Evolutionary conservation across 2,113 vertebrate genomes (phyloP).

Genomic region (Aphyosemion australe): DNA sequence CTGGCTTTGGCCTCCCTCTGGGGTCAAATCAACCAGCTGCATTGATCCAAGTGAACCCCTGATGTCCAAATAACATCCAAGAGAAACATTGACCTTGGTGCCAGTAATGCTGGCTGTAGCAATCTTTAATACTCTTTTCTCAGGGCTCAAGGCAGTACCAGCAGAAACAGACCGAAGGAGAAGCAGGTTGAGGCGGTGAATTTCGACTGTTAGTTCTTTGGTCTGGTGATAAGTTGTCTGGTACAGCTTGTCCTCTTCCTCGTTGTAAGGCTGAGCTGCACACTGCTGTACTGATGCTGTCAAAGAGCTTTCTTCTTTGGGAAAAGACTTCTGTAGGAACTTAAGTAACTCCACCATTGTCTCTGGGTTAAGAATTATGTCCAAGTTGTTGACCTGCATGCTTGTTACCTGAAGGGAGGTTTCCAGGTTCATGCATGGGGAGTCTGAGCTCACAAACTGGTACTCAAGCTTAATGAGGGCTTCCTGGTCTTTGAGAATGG

Average conservation of each 20-base stretch:
- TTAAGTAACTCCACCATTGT: constrained; percentile 96
- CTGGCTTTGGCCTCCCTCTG: constrained; percentile 87
- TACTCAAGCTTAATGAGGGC: constrained; percentile 95
- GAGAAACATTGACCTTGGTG: constrained; percentile 93
- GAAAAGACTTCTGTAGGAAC: constrained; percentile 97
- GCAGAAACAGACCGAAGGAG: constrained; percentile 89
- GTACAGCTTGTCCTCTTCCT: constrained; percentile 79
- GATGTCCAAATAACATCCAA: constrained; percentile 87
- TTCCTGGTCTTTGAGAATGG: constrained; percentile 84
- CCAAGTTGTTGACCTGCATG: constrained; percentile 94
- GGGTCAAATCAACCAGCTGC: constrained; percentile 91
- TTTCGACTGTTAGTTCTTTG: constrained; percentile 93
- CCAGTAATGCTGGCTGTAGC: constrained; percentile 93
- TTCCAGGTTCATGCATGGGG: constrained; percentile 93
- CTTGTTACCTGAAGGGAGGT: constrained; percentile 93
- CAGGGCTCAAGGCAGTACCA: constrained; percentile 79
- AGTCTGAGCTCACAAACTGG: constrained; percentile 97
- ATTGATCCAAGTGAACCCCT: constrained; percentile 93
- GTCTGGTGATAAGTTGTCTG: constrained; percentile 91
- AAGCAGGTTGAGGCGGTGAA: constrained; percentile 92
- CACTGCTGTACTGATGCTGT: constrained; percentile 79
- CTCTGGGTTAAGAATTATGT: constrained; percentile 97
- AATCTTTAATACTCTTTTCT: constrained; percentile 93
- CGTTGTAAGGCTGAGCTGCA: constrained; percentile 67
- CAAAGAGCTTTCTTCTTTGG: constrained; percentile 86